Conservation (phyloP, 2,797 vertebrate species). For the Mionectes olivaceus region DNA sequence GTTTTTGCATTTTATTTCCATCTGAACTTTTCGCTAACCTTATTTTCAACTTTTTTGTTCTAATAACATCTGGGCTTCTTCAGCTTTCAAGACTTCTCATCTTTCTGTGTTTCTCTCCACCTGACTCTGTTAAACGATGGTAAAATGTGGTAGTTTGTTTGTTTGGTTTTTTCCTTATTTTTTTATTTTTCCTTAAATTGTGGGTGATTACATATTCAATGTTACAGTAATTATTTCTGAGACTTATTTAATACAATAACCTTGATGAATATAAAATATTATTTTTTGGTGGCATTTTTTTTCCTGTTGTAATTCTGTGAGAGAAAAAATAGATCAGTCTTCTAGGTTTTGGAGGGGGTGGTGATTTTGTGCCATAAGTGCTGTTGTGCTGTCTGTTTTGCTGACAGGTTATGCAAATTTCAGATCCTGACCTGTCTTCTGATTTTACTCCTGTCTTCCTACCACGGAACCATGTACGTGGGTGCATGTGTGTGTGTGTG, state of each 20-base stretch:
- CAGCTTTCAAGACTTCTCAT: conserved; percentile 1
- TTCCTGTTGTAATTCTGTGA: not conserved
- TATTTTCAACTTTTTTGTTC: conserved; percentile 22
- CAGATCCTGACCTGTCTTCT: not conserved
- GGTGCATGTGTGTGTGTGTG: not conserved
- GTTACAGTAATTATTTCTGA: not conserved
- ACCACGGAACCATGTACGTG: not conserved
- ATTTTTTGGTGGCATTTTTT: not conserved
- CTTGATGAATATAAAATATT: not conserved
- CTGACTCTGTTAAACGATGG: conserved; percentile 13
- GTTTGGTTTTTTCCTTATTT: not conserved
- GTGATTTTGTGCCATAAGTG: not conserved
- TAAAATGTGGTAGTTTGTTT: not conserved
- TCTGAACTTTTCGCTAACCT: conserved; percentile 23
- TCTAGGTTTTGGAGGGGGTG: not conserved
- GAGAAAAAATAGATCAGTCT: not conserved
- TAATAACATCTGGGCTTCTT: not conserved
- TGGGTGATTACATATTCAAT: not conserved
- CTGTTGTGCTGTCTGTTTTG: not conserved
- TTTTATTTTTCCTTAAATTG: not conserved
- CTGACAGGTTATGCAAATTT: not conserved
- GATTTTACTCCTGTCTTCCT: not conserved
- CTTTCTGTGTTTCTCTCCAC: conserved; percentile 12
- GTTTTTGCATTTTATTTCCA: conserved; percentile 58
- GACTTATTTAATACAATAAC: not conserved